phyloP scores from a whole-genome alignment of 1,140 invertebrate genomes.

The Phymastichus coffea region DNA sequence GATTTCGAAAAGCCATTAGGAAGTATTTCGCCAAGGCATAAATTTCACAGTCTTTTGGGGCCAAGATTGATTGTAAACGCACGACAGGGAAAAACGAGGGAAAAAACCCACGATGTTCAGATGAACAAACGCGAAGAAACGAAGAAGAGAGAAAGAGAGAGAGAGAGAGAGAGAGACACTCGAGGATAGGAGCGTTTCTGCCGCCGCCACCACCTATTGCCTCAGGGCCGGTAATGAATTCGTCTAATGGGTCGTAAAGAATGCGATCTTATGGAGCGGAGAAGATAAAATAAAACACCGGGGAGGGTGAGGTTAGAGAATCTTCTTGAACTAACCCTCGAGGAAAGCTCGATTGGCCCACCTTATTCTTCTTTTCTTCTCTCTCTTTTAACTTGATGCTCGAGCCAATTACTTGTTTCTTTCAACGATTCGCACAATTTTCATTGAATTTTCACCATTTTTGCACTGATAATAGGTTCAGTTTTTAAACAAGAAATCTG shows the following conservation, averaged over 20 bases:
- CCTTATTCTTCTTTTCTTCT: background rate
- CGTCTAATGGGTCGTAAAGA: slow-evolving; percentile 59
- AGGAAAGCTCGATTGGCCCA: slow-evolving; percentile 13
- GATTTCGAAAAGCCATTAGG: slow-evolving; percentile 1
- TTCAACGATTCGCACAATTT: no score
- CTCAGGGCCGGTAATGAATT: slow-evolving; percentile 55
- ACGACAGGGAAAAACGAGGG: no score
- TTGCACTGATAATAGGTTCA: no score
- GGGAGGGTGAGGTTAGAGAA: slow-evolving; percentile 42
- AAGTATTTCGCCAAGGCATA: slow-evolving; percentile 9
- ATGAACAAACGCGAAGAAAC: slow-evolving; percentile 26
- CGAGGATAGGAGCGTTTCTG: no score
- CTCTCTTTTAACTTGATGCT: no score
- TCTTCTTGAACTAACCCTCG: slow-evolving; percentile 49
- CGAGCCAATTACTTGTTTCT: no score
- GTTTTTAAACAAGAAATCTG: no score
- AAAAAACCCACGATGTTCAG: background rate
- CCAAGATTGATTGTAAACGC: slow-evolving; percentile 13
- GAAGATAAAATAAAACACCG: slow-evolving; percentile 56
- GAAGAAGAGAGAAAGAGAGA: slow-evolving; percentile 32
- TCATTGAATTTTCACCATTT: no score
- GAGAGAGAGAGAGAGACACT: background rate
- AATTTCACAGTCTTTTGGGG: background rate
- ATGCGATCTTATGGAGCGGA: slow-evolving; percentile 57
- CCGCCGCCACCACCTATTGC: slow-evolving; percentile 49